Percentiles rank a stretch among this genome's conserved stretches.
Evolutionary conservation across 2,797 vertebrate species (phyloP).

Genomic region (Dendrocincla fuliginosa): DNA sequence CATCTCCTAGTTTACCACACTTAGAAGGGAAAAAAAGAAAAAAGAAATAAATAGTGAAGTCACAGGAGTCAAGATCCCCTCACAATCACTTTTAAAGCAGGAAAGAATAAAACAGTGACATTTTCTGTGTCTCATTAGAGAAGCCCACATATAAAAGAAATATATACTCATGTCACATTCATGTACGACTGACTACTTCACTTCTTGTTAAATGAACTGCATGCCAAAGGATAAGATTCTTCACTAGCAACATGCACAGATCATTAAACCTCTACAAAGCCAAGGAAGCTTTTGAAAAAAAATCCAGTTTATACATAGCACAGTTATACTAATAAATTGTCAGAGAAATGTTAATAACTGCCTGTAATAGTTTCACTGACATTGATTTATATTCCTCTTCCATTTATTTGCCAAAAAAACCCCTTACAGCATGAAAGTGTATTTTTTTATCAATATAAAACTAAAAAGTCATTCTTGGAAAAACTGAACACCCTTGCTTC

Average conservation of each 20-base stretch:
- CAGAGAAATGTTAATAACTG: not conserved
- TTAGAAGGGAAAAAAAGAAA: not conserved
- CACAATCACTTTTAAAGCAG: not conserved
- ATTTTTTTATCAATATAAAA: not conserved
- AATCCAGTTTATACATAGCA: not conserved
- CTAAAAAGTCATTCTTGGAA: not conserved
- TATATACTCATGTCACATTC: not conserved
- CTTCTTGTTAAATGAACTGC: slow-evolving; percentile 14
- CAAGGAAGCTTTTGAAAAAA: not conserved
- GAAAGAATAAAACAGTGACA: not conserved
- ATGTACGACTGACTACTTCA: not conserved
- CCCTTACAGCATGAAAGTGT: not conserved
- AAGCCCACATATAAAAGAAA: not conserved
- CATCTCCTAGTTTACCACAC: not conserved
- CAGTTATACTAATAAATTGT: not conserved
- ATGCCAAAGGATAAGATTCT: not conserved
- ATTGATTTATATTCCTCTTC: not conserved
- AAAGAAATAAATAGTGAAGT: not conserved
- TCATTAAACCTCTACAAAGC: slow-evolving; percentile 7
- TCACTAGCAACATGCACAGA: not conserved
- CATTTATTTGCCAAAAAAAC: not conserved
- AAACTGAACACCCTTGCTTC: not conserved
- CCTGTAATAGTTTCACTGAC: not conserved
- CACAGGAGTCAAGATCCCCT: not conserved
- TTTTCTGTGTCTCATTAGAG: not conserved